Percentiles rank a stretch among this genome's conserved stretches.
phyloP scores from a whole-genome alignment of 1,140 invertebrate species.

The Asobara japonica region DNA sequence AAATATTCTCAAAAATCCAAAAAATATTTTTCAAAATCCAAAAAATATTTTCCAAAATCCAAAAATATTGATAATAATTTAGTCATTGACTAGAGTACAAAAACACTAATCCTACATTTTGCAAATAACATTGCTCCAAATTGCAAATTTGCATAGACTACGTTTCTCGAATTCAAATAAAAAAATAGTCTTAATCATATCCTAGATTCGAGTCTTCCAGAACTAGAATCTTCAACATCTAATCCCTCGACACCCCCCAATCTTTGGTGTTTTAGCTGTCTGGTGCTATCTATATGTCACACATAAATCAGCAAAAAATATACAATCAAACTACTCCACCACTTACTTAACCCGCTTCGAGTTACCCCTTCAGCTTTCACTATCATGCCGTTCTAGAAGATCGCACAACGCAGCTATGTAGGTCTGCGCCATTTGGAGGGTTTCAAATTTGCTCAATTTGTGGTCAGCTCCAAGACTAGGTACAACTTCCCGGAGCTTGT shows the following conservation, averaged over 20 bases:
- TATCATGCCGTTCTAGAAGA: slow-evolving; percentile 39
- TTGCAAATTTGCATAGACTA: no score
- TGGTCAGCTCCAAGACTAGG: slow-evolving; percentile 80
- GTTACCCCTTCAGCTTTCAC: slow-evolving; percentile 23
- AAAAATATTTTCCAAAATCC: no score
- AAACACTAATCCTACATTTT: no score
- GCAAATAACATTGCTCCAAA: no score
- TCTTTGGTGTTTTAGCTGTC: slow-evolving; percentile 40
- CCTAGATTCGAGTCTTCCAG: background rate
- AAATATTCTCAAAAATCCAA: no score
- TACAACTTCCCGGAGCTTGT: slow-evolving; percentile 82
- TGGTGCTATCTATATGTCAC: background rate
- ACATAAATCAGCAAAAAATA: background rate
- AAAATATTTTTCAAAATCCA: no score
- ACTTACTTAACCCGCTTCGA: background rate
- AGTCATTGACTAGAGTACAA: no score
- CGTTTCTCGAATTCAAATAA: no score
- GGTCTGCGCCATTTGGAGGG: slow-evolving; percentile 88
- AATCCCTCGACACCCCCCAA: background rate
- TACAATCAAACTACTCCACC: no score
- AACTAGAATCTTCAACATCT: background rate
- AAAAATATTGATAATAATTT: no score
- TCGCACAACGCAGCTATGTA: slow-evolving; percentile 82
- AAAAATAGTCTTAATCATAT: no score
- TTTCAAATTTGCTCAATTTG: slow-evolving; percentile 88